Conservation (phyloP, 2,113 vertebrate genomes). For the Apus apus region DNA sequence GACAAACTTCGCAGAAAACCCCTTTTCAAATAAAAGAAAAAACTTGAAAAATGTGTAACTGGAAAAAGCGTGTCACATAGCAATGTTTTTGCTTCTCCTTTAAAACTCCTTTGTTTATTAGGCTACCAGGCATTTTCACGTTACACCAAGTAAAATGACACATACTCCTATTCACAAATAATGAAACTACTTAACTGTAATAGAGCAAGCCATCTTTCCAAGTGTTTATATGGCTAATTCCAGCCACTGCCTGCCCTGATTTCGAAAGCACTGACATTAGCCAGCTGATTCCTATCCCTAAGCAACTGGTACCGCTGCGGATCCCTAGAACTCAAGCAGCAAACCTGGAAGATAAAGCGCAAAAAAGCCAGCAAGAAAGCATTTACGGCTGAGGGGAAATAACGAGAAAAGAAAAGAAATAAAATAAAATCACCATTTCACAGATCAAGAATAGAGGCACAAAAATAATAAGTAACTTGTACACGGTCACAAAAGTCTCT, state of each 20-base stretch:
- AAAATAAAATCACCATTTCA: slow-evolving; percentile 34
- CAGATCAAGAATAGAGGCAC: slow-evolving; percentile 49
- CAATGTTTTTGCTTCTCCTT: neutral
- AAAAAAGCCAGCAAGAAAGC: slow-evolving; percentile 35
- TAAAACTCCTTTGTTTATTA: neutral
- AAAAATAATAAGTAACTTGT: slow-evolving; percentile 64
- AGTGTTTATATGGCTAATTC: neutral
- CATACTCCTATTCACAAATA: neutral
- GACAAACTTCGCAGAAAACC: neutral
- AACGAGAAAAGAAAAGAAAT: no score
- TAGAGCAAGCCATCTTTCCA: neutral
- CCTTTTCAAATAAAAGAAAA: neutral
- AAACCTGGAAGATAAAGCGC: slow-evolving; percentile 27
- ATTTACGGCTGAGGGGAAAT: neutral
- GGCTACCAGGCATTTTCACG: neutral
- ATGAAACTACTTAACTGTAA: neutral
- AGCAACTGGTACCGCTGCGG: neutral
- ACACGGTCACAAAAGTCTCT: slow-evolving; percentile 59
- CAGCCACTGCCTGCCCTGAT: neutral
- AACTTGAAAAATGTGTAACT: neutral
- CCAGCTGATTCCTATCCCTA: neutral
- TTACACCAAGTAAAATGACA: neutral
- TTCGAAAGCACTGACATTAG: neutral
- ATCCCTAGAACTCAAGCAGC: neutral
- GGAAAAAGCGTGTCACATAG: neutral